These are phyloP conservation scores for Pelusios castaneus DNA, from an alignment of 2,113 vertebrate genomes.

Conservation along the genomic window DNA sequence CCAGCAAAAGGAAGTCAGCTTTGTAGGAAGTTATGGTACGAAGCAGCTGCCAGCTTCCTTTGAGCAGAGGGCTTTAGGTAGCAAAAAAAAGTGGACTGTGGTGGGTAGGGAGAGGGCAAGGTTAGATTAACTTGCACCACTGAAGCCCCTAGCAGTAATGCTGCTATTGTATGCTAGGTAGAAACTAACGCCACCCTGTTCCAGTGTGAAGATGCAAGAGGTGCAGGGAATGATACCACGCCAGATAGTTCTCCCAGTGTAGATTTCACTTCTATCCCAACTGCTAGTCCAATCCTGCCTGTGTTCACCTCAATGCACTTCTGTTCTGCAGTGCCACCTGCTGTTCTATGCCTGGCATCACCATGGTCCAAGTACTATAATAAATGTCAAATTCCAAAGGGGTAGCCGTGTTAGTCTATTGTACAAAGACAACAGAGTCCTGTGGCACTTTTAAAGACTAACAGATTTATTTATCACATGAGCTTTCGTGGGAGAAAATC, in stretches of 20 bases:
- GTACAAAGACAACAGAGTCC: too few species aligned
- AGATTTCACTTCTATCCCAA: rapidly evolving
- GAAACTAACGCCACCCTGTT: not conserved
- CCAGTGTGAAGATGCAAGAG: not conserved
- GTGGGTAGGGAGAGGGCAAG: not conserved
- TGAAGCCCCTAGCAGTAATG: too few species aligned
- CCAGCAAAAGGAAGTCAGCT: not conserved
- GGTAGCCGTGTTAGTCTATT: too few species aligned
- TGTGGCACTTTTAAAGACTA: too few species aligned
- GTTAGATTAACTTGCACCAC: too few species aligned
- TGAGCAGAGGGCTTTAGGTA: not conserved
- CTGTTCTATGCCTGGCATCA: not conserved
- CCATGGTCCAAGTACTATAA: not conserved
- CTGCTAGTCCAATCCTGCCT: not conserved
- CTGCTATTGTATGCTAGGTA: not conserved
- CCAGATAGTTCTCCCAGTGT: not conserved
- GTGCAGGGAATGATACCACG: not conserved
- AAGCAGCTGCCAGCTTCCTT: rapidly evolving
- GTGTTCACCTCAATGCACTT: not conserved
- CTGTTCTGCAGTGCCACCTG: not conserved
- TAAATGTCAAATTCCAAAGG: too few species aligned
- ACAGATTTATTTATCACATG: too few species aligned
- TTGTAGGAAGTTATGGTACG: not conserved
- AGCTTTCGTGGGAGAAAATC: too few species aligned
- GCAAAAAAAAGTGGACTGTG: not conserved